These are phyloP conservation scores for Pegea sp. DNA, from an alignment of 23 tunicate genomes.

Conservation along the genomic window DNA sequence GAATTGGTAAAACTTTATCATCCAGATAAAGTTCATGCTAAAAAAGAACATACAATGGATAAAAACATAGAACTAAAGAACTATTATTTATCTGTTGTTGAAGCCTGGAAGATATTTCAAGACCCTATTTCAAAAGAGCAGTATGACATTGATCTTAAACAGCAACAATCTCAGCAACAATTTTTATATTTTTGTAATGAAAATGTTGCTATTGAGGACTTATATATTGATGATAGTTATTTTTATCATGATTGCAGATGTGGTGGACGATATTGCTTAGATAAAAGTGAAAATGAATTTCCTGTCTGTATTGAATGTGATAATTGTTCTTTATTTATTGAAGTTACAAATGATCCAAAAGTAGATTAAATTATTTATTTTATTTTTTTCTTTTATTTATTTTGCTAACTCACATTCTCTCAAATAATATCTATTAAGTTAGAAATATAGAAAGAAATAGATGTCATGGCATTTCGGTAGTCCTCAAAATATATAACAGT, in stretches of 20 bases:
- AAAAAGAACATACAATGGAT: too few relatives aligned
- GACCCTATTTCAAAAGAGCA: constrained; percentile 1
- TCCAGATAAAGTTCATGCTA: constrained; percentile 4
- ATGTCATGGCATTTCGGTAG: too few relatives aligned
- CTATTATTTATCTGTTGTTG: neutral
- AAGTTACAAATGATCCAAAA: constrained; percentile 6
- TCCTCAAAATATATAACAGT: too few relatives aligned
- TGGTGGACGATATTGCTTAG: constrained; percentile 5
- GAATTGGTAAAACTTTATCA: neutral
- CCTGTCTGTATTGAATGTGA: constrained; percentile 4
- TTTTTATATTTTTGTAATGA: neutral
- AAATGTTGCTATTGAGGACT: neutral
- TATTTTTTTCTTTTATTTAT: too few relatives aligned
- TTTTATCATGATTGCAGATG: constrained; percentile 9
- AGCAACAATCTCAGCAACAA: neutral
- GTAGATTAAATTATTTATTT: too few relatives aligned
- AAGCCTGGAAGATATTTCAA: constrained; percentile 9
- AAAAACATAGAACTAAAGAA: neutral
- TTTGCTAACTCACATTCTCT: too few relatives aligned
- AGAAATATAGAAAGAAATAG: too few relatives aligned
- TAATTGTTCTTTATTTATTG: constrained; percentile 5
- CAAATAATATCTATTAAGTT: too few relatives aligned
- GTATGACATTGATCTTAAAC: constrained; percentile 5
- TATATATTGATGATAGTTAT: neutral
- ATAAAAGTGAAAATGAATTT: neutral